Conservation (phyloP, 2,888 invertebrate species). For the Megamerina dolium region DNA sequence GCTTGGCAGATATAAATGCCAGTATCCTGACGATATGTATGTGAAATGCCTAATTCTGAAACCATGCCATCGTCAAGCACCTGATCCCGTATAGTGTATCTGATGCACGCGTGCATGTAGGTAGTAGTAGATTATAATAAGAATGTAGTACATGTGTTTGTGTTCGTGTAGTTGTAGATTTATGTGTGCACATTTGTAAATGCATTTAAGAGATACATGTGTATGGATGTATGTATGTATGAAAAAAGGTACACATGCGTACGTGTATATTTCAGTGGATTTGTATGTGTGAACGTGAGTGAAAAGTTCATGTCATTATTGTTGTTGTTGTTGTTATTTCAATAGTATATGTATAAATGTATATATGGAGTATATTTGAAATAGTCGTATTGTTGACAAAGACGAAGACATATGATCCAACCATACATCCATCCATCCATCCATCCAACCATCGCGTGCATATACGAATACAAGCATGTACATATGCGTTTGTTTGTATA, state of each 20-base stretch:
- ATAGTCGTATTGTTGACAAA: conserved; percentile 23
- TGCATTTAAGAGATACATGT: conserved; percentile 22
- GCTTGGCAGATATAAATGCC: conserved; percentile 84
- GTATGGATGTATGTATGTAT: background rate
- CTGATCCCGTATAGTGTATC: conserved; percentile 71
- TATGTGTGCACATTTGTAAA: conserved; percentile 32
- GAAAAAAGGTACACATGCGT: conserved; percentile 5
- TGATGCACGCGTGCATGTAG: conserved; percentile 6
- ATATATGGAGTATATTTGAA: too few species aligned
- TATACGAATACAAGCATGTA: too few species aligned
- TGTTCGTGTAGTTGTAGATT: conserved; percentile 17
- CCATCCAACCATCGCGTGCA: background rate
- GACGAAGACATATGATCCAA: conserved; percentile 15
- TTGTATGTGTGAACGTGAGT: conserved; percentile 36
- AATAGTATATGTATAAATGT: too few species aligned
- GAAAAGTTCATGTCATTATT: conserved; percentile 34
- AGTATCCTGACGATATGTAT: conserved; percentile 82
- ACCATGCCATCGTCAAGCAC: conserved; percentile 73
- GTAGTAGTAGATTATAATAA: conserved; percentile 1
- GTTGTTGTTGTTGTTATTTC: conserved; percentile 13
- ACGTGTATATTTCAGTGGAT: conserved; percentile 7
- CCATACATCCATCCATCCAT: background rate
- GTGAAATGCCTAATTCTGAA: conserved; percentile 76
- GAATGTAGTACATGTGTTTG: conserved; percentile 13
- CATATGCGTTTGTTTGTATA: too few species aligned